Conservation (phyloP, 2,888 invertebrate genomes). For the Tetramorium bicarinatum region DNA sequence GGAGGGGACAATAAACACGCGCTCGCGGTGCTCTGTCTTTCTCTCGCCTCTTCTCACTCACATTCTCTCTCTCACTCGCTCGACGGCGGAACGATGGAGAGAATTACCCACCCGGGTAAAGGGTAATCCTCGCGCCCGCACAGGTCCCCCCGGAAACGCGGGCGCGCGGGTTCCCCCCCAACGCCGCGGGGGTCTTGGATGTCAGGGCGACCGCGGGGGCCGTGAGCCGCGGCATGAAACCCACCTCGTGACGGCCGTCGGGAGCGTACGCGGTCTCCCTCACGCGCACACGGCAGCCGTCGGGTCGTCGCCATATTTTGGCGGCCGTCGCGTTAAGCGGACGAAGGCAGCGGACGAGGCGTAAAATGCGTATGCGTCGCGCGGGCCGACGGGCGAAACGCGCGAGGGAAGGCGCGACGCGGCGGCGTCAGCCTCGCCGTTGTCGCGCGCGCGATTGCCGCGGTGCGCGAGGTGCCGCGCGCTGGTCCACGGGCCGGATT, state of each 20-base stretch:
- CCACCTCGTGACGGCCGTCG: slow-evolving; percentile 78
- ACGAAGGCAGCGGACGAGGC: slow-evolving; percentile 63
- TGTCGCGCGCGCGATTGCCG: not conserved
- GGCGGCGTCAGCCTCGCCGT: not conserved
- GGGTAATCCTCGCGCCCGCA: slow-evolving; percentile 4
- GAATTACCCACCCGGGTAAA: not conserved
- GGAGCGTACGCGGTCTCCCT: slow-evolving; percentile 76
- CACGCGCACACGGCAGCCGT: slow-evolving; percentile 1
- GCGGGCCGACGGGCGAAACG: slow-evolving; percentile 22
- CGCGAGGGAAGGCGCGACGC: slow-evolving; percentile 66
- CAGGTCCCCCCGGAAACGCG: not conserved
- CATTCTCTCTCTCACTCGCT: not conserved
- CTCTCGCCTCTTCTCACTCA: not conserved
- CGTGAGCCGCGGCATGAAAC: slow-evolving; percentile 62
- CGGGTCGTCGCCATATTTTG: slow-evolving; percentile 83
- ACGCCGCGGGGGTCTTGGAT: slow-evolving; percentile 7
- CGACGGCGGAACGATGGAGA: slow-evolving; percentile 45
- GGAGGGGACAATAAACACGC: slow-evolving; percentile 76
- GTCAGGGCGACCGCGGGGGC: slow-evolving; percentile 52
- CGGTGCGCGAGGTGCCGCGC: slow-evolving; percentile 65
- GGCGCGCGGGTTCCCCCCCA: not conserved
- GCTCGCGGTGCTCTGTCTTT: slow-evolving; percentile 60
- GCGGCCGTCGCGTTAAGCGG: slow-evolving; percentile 69
- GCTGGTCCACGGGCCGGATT: slow-evolving; percentile 87
- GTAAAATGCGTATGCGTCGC: slow-evolving; percentile 66